Percentiles rank a stretch among this genome's conserved stretches.
Evolutionary conservation across 2,888 invertebrate species (phyloP).

Genomic region (Synanthedon tipuliformis): DNA sequence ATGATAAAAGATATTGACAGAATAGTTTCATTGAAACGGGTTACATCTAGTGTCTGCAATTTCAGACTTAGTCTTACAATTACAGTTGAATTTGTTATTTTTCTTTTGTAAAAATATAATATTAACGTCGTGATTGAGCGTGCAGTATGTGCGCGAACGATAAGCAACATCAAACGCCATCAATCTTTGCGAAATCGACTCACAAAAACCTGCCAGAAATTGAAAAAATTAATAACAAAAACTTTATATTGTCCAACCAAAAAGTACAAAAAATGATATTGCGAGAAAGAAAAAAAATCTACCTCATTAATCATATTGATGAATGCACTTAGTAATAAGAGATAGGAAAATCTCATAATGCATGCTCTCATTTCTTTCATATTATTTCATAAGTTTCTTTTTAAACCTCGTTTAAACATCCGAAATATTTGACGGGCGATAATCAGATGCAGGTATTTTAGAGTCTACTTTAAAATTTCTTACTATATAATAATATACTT

Average conservation of each 20-base stretch:
- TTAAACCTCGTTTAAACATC: slow-evolving; percentile 28
- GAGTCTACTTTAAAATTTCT: background rate
- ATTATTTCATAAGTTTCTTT: slow-evolving; percentile 22
- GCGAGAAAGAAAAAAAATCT: slow-evolving; percentile 25
- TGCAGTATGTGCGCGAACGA: background rate
- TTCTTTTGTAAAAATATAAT: too few species aligned
- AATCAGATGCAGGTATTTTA: background rate
- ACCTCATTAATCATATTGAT: slow-evolving; percentile 57
- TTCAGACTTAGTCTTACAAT: too few species aligned
- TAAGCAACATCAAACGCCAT: slow-evolving; percentile 15
- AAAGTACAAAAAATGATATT: slow-evolving; percentile 30
- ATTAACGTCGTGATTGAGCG: too few species aligned
- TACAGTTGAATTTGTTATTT: too few species aligned
- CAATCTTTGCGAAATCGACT: slow-evolving; percentile 38
- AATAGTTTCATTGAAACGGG: slow-evolving; percentile 10
- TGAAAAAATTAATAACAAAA: slow-evolving; percentile 25
- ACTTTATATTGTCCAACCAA: slow-evolving; percentile 2
- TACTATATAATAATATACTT: too few species aligned
- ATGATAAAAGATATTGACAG: slow-evolving; percentile 24
- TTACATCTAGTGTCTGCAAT: too few species aligned
- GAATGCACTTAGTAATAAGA: slow-evolving; percentile 40
- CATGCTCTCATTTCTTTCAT: slow-evolving; percentile 9
- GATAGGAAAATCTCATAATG: slow-evolving; percentile 25
- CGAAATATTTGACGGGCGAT: slow-evolving; percentile 24
- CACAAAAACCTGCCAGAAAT: slow-evolving; percentile 27